Percentiles rank a stretch among this genome's conserved stretches.
Conservation (phyloP, 2,797 vertebrate genomes). For the Tragelaphus eurycerus region DNA sequence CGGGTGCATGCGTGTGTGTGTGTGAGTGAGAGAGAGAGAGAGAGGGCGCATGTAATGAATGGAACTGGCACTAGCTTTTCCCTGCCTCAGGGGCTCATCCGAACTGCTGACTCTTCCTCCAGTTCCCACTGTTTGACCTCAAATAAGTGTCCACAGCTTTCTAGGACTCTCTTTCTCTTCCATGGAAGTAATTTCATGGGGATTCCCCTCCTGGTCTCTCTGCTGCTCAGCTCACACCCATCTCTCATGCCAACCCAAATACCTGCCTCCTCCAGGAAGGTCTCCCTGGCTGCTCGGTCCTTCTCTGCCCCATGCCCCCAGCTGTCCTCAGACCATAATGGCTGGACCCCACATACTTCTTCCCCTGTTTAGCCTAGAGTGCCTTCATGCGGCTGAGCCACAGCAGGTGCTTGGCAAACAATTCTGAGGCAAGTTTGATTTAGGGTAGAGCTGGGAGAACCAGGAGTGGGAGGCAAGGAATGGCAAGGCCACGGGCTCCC, state of each 20-base stretch:
- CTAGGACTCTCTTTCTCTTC: background rate
- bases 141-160: background rate
- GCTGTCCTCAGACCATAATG: background rate
- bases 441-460: conserved; percentile 30
- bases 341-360: background rate
- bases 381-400: background rate
- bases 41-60: fast-evolving
- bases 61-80: background rate
- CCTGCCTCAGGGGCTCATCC: background rate
- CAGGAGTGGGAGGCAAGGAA: conserved; percentile 53
- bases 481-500: conserved; percentile 46
- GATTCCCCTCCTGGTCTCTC: background rate
- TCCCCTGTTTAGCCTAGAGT: background rate
- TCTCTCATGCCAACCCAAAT: background rate
- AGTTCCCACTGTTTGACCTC: background rate
- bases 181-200: background rate
- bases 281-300: background rate
- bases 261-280: background rate
- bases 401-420: background rate
- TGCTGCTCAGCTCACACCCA: background rate
- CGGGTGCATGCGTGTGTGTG: background rate
- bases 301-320: background rate
- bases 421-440: background rate
- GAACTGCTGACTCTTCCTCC: background rate
- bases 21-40: background rate